A percentile compares a stretch with the other conserved stretches of the same genome.
phyloP scores from a whole-genome alignment of 2,797 vertebrate genomes.

The Crax fasciolata region DNA sequence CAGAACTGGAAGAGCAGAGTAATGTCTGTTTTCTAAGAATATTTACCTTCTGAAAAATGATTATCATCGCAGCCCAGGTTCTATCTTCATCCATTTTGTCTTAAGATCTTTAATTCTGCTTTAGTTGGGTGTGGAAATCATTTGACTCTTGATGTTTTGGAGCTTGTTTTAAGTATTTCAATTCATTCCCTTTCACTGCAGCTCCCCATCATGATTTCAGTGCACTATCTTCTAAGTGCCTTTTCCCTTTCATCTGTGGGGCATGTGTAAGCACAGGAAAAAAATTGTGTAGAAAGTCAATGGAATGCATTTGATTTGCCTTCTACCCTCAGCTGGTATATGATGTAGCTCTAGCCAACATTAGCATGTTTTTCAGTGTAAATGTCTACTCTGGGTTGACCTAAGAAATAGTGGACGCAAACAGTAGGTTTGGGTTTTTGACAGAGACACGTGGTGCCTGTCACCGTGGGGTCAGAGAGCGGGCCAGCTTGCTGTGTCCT shows the following conservation, averaged over 20 bases:
- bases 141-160: background rate
- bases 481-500: too few relatives aligned
- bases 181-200: rapidly evolving
- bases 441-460: too few relatives aligned
- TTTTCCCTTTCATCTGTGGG: background rate
- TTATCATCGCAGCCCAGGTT: rapidly evolving
- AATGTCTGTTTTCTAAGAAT: background rate
- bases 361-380: background rate
- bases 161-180: background rate
- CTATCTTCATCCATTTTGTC: background rate
- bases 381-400: background rate
- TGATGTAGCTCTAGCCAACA: background rate
- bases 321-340: background rate
- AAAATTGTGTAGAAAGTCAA: background rate
- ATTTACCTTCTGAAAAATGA: background rate
- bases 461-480: too few relatives aligned
- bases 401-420: background rate
- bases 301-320: background rate
- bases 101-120: background rate
- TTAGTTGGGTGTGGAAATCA: background rate
- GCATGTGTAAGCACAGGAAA: background rate
- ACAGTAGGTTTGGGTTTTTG: background rate
- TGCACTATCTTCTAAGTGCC: background rate
- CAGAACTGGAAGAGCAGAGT: background rate
- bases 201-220: background rate